These are phyloP conservation scores for Drosophila pseudotakahashii DNA, from an alignment of 2,888 invertebrate species.

Conservation along the genomic window DNA sequence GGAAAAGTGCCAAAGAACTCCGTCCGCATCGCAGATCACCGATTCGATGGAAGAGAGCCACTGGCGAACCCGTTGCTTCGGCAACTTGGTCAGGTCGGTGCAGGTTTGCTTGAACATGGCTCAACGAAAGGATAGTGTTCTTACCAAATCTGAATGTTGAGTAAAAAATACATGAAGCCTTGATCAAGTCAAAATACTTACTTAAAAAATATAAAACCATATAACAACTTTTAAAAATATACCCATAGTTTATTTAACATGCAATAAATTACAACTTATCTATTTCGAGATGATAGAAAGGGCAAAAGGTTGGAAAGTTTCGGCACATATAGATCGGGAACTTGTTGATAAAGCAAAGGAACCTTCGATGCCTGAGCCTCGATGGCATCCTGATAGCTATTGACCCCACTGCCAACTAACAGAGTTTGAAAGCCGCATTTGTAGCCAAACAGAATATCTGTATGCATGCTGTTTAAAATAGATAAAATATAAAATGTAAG, in stretches of 20 bases:
- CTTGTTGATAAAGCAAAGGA: slow-evolving; percentile 48
- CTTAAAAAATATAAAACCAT: not conserved
- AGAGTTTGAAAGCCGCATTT: slow-evolving; percentile 68
- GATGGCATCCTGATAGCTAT: slow-evolving; percentile 46
- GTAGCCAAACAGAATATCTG: slow-evolving; percentile 63
- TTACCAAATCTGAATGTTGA: not conserved
- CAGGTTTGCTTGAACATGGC: slow-evolving; percentile 55
- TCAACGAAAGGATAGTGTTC: not conserved
- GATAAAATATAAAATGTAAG: too few relatives aligned
- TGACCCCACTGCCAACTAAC: slow-evolving; percentile 60
- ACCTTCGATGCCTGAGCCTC: slow-evolving; percentile 39
- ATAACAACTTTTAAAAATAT: too few relatives aligned
- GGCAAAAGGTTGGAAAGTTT: slow-evolving; percentile 49
- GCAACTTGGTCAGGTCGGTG: slow-evolving; percentile 48
- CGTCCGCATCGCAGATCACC: slow-evolving; percentile 63
- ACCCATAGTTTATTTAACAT: not conserved
- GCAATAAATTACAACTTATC: slow-evolving; percentile 16
- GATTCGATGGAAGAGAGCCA: slow-evolving; percentile 58
- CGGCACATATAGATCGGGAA: slow-evolving; percentile 58
- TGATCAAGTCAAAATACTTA: not conserved
- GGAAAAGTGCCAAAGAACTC: slow-evolving; percentile 60
- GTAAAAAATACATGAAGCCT: not conserved
- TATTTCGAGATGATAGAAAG: slow-evolving; percentile 51
- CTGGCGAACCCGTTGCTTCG: slow-evolving; percentile 50
- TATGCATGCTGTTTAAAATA: slow-evolving; percentile 38